phyloP scores from a whole-genome alignment of 2,797 vertebrate species.

The Coluber constrictor region DNA sequence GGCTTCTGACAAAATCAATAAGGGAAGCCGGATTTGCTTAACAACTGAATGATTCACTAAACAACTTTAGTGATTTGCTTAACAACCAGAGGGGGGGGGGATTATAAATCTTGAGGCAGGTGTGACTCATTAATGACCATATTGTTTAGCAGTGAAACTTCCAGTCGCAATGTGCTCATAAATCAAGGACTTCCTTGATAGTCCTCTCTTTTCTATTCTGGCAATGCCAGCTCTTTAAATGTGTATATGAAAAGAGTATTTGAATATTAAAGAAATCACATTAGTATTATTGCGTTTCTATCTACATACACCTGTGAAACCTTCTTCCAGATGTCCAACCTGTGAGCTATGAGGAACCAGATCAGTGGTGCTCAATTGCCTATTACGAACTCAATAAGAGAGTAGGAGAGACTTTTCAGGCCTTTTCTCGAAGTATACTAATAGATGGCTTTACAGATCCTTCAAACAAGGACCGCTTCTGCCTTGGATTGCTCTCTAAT shows the following conservation, averaged over 20 bases:
- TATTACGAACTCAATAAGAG: constrained; percentile 98
- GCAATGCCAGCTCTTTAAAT: background rate
- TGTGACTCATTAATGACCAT: background rate
- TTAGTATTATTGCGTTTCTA: background rate
- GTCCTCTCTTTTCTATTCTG: background rate
- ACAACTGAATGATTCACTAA: background rate
- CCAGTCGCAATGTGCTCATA: background rate
- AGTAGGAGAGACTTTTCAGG: constrained; percentile 94
- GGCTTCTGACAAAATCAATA: background rate
- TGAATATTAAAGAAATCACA: constrained; percentile 3
- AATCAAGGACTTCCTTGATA: background rate
- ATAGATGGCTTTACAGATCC: constrained; percentile 98
- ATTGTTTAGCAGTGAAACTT: background rate
- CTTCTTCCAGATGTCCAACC: constrained; percentile 82
- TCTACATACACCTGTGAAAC: constrained; percentile 5
- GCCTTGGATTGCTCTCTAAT: constrained; percentile 93
- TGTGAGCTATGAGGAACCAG: constrained; percentile 94
- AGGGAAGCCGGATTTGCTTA: background rate
- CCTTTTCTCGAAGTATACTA: constrained; percentile 87
- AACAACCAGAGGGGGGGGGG: too few species aligned
- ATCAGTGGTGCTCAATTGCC: constrained; percentile 95
- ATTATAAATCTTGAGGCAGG: background rate
- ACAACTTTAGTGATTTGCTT: background rate
- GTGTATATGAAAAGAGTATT: background rate
- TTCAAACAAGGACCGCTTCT: constrained; percentile 95